Conservation (phyloP, 2,797 vertebrate genomes). For the Rhabdophis nuchalis region DNA sequence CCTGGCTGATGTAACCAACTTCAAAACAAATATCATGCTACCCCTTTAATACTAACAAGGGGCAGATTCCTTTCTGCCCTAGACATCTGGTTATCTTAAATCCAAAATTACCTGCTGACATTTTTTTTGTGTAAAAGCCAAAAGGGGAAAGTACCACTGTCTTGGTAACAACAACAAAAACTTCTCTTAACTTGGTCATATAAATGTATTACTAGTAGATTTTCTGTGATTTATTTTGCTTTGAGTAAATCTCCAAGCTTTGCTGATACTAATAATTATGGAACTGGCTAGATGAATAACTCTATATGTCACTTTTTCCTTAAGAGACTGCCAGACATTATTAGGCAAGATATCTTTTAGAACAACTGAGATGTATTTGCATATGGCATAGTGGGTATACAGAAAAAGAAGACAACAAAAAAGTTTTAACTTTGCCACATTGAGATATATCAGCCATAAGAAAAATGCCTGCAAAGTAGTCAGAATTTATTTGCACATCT, state of each 20-base stretch:
- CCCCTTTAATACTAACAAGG: not conserved
- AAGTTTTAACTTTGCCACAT: not conserved
- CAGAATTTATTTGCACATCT: not conserved
- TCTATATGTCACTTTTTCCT: not conserved
- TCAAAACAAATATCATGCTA: not conserved
- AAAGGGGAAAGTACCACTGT: not conserved
- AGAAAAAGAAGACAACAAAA: not conserved
- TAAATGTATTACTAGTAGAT: not conserved
- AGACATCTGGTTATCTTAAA: not conserved
- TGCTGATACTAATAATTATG: not conserved
- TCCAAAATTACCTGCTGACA: not conserved
- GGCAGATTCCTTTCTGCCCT: not conserved
- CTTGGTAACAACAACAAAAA: not conserved
- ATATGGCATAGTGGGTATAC: not conserved
- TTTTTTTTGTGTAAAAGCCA: not conserved
- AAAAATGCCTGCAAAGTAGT: not conserved
- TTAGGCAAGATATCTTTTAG: not conserved
- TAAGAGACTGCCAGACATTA: not conserved
- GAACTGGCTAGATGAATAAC: not conserved
- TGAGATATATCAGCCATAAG: not conserved
- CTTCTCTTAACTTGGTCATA: not conserved
- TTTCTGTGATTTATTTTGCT: slow-evolving; percentile 7
- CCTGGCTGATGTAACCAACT: not conserved
- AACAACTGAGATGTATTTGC: not conserved
- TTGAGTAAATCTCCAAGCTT: not conserved